Conservation (phyloP, 2,888 invertebrate genomes). For the Clostera curtula region DNA sequence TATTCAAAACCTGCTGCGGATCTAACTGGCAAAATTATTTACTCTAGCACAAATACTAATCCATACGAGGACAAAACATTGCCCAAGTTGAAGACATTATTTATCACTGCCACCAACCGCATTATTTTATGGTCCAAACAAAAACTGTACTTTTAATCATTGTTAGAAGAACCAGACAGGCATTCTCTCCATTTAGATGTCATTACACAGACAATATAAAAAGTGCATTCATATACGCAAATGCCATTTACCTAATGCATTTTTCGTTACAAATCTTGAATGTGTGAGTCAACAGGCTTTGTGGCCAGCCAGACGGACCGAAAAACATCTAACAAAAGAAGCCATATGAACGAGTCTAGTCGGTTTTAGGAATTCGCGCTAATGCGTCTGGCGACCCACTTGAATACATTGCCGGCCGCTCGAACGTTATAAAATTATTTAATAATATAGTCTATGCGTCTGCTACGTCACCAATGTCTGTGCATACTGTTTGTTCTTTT, state of each 20-base stretch:
- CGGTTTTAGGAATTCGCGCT: constrained; percentile 54
- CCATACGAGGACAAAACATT: no score
- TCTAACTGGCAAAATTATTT: no score
- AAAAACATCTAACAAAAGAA: constrained; percentile 49
- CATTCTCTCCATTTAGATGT: no score
- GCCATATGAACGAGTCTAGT: constrained; percentile 44
- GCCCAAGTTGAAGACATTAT: no score
- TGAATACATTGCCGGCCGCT: constrained; percentile 37
- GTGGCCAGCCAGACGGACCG: constrained; percentile 30
- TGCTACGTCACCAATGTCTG: constrained; percentile 18
- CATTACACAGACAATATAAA: no score
- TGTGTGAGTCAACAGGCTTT: constrained; percentile 30
- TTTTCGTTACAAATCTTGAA: constrained; percentile 21
- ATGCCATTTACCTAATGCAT: constrained; percentile 7
- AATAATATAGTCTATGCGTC: constrained; percentile 30
- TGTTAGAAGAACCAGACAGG: no score
- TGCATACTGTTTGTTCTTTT: constrained; percentile 11
- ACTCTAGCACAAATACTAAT: no score
- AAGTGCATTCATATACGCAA: no score
- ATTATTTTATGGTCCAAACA: no score
- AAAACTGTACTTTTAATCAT: no score
- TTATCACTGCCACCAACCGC: no score
- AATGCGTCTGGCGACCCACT: constrained; percentile 66
- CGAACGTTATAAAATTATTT: constrained; percentile 32
- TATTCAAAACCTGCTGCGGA: no score